These are phyloP conservation scores for Drosophila cardini DNA, from an alignment of 1,140 invertebrate species.

Conservation along the genomic window DNA sequence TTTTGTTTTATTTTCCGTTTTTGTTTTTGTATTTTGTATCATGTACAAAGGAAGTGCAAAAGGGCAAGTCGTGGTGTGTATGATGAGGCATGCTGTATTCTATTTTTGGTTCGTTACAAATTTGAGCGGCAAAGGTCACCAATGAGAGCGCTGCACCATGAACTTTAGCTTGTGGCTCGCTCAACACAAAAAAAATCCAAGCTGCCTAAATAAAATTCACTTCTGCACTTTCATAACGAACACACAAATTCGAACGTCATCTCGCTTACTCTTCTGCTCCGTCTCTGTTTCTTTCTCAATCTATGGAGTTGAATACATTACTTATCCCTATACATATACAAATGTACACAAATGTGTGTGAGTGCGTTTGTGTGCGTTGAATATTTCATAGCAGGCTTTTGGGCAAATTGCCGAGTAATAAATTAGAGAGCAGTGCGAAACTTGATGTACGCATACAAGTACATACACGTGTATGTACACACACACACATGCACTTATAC, in stretches of 20 bases:
- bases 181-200: neutral
- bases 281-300: constrained; percentile 22
- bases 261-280: neutral
- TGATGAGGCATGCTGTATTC: constrained; percentile 44
- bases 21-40: too few species aligned
- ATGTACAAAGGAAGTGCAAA: constrained; percentile 3
- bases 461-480: neutral
- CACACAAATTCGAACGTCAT: constrained; percentile 36
- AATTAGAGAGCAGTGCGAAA: constrained; percentile 57
- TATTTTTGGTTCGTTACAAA: constrained; percentile 47
- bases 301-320: constrained; percentile 30
- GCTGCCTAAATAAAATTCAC: constrained; percentile 9
- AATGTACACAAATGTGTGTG: neutral
- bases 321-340: constrained; percentile 12
- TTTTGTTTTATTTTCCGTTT: too few species aligned
- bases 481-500: constrained; percentile 3
- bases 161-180: constrained; percentile 35
- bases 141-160: constrained; percentile 48
- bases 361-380: constrained; percentile 39
- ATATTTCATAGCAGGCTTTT: constrained; percentile 78
- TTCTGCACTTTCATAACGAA: constrained; percentile 40
- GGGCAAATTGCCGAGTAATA: constrained; percentile 69
- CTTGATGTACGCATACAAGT: constrained; percentile 17
- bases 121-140: constrained; percentile 43
- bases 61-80: constrained; percentile 8